phyloP scores from a whole-genome alignment of 2,888 invertebrate genomes.

The Sinodicranocentrus sp. region DNA sequence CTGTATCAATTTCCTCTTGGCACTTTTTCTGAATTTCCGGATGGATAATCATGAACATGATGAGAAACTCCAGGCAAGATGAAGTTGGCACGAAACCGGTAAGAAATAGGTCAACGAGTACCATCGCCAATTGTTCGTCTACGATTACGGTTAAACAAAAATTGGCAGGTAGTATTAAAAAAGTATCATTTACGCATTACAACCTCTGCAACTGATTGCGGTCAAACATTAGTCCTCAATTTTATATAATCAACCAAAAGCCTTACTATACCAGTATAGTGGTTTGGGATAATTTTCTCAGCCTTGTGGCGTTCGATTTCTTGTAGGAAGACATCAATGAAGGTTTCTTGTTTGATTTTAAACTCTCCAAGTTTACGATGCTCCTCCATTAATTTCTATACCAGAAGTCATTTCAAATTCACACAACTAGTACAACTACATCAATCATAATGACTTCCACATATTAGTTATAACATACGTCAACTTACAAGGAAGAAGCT shows the following conservation, averaged over 20 bases:
- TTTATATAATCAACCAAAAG: no score
- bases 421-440: no score
- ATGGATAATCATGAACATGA: constrained; percentile 72
- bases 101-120: constrained; percentile 71
- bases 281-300: constrained; percentile 52
- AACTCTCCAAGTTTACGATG: constrained; percentile 47
- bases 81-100: constrained; percentile 71
- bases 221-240: no score
- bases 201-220: no score
- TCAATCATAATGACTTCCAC: no score
- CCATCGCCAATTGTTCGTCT: constrained; percentile 71
- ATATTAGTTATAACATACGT: not conserved
- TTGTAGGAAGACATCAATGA: constrained; percentile 69
- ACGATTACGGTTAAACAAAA: not conserved
- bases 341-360: constrained; percentile 68
- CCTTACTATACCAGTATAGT: constrained; percentile 72
- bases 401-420: no score
- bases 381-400: constrained; percentile 60
- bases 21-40: constrained; percentile 72
- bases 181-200: no score
- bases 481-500: constrained; percentile 59
- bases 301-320: constrained; percentile 67
- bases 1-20: constrained; percentile 70
- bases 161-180: no score
- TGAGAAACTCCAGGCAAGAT: constrained; percentile 66